Evolutionary conservation across 2,113 vertebrate genomes (phyloP), one percentile per base, ranked within the genome.

Genomic region (Sinocyclocheilus maitianheensis): DNA sequence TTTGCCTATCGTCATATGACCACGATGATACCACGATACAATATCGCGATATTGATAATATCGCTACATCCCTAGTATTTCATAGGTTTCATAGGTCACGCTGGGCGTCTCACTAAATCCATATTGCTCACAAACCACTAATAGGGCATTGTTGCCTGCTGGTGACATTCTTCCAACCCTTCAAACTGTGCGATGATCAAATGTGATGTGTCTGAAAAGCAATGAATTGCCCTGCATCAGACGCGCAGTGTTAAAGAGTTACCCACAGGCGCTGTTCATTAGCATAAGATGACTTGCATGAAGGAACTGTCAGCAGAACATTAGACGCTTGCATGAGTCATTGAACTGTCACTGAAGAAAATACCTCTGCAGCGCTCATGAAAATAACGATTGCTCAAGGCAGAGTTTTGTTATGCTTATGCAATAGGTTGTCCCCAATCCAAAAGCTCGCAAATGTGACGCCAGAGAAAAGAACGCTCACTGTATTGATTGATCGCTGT

Each of bases 231-330:
- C 80, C 88, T 87, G 84, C 87, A 86, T 91, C 88, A 82, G 88
- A 18, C 76, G 76, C 87, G 74, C 86, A 86, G 84, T 53, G 83
- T 89, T 91, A 81, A 91, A 92, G 72, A 4, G 10, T 51, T 24
- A n/a, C 43, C 91, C 88, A 40, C 91, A 91, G 87, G 58, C 79
- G 69, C 90, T 87, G 89, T 92, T 94, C 90, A 92, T 90, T 92
- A 89, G 86, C 80, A 90, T 83, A 85, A 91, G 88, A 89, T 89
- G 84, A 91, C 88, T 88, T 58, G 84, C 53, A 80, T 11, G 87
- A 91, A 87, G 79, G 86, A 91, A 88, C 89, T 83, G 76, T 89
- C 90, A 91, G 87, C 84, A 86, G 84, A 87, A 51, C 88, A 77
- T 78, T 87, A n/a, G 46, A 71, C 86, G 88, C 86, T 89, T 63